phyloP scores from a whole-genome alignment of 2,888 invertebrate species.

The Heptascelio sp. region DNA sequence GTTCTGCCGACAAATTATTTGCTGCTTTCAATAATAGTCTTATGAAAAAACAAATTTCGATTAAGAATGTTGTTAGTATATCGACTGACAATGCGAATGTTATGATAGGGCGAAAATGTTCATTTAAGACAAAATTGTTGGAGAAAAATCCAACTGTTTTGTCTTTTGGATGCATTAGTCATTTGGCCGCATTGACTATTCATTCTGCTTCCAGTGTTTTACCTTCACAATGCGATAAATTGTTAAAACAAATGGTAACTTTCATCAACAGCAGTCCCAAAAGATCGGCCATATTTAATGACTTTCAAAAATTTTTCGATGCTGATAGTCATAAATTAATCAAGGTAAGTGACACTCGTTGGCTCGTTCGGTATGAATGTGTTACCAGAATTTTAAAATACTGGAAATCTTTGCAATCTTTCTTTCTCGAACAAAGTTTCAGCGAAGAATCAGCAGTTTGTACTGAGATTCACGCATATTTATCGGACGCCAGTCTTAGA shows the following conservation, averaged over 20 bases:
- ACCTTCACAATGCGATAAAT: too few species aligned
- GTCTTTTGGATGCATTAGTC: too few species aligned
- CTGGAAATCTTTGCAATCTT: background rate
- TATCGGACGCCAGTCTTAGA: too few species aligned
- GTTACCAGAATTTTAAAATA: background rate
- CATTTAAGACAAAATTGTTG: slow-evolving; percentile 12
- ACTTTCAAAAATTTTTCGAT: background rate
- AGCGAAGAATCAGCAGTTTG: too few species aligned
- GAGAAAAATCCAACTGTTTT: background rate
- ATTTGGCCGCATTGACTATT: too few species aligned
- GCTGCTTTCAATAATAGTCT: background rate
- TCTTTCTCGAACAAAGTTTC: too few species aligned
- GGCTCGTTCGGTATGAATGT: background rate
- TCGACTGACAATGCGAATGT: slow-evolving; percentile 32
- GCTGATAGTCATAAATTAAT: background rate
- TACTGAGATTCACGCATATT: too few species aligned
- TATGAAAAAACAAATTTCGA: slow-evolving; percentile 14
- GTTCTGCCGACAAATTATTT: slow-evolving; percentile 17
- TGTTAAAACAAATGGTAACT: too few species aligned
- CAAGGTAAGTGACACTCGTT: background rate
- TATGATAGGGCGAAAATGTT: background rate
- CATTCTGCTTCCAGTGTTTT: too few species aligned
- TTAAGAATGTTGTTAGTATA: background rate
- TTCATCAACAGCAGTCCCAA: background rate
- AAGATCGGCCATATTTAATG: background rate